These are phyloP conservation scores for Drosophila santomea DNA, from an alignment of 1,140 invertebrate species.

Conservation along the genomic window DNA sequence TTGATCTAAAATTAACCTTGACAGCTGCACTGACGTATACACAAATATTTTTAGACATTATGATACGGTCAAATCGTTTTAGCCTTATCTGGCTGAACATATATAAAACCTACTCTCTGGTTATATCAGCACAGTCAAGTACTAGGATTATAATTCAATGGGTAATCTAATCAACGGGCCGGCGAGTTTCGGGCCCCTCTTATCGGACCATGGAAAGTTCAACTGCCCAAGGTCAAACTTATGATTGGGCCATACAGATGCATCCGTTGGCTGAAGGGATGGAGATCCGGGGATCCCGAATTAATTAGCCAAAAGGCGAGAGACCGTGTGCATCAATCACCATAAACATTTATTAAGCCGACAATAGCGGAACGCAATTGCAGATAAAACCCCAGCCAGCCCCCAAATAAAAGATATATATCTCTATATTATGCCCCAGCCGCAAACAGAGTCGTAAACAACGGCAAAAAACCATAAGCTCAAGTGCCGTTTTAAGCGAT, in stretches of 20 bases:
- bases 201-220: constrained; percentile 35
- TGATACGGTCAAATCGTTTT: constrained; percentile 12
- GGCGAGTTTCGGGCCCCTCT: constrained; percentile 1
- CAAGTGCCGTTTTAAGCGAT: constrained; percentile 49
- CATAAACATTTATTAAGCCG: constrained; percentile 51
- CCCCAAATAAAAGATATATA: constrained; percentile 34
- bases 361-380: constrained; percentile 51
- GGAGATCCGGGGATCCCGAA: constrained; percentile 8
- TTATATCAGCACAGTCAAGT: constrained; percentile 12
- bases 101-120: constrained; percentile 5
- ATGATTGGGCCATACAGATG: constrained; percentile 45
- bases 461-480: constrained; percentile 31
- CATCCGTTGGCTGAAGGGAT: constrained; percentile 5
- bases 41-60: constrained; percentile 36
- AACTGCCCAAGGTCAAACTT: constrained; percentile 17
- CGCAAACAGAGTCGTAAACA: constrained; percentile 50
- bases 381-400: constrained; percentile 38
- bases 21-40: constrained; percentile 29
- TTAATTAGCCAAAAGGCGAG: constrained; percentile 32
- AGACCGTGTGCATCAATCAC: constrained; percentile 36
- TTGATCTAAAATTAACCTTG: constrained; percentile 21
- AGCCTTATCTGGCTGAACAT: constrained; percentile 21
- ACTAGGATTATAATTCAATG: constrained; percentile 48
- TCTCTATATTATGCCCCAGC: constrained; percentile 24
- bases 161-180: constrained; percentile 42